phyloP scores from a whole-genome alignment of 2,113 vertebrate genomes.

The Esox niger region DNA sequence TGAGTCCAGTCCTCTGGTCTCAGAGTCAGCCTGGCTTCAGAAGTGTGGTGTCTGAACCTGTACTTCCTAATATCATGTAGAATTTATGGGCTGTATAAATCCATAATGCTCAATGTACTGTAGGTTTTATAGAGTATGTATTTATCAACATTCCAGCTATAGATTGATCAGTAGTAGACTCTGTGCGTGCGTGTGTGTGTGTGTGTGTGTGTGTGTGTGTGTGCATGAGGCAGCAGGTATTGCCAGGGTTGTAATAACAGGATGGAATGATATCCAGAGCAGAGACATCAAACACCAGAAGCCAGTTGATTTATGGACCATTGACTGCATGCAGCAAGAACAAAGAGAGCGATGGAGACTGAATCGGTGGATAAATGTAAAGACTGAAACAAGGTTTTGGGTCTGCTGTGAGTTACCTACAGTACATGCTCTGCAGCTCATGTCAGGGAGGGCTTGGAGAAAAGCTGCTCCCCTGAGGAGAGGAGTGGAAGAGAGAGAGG shows the following conservation, averaged over 20 bases:
- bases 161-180: background rate
- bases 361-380: constrained; percentile 67
- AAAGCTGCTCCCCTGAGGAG: constrained; percentile 64
- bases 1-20: constrained; percentile 39
- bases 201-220: constrained; percentile 11
- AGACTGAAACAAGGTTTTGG: constrained; percentile 46
- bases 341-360: constrained; percentile 58
- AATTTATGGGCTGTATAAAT: background rate
- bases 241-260: constrained; percentile 57
- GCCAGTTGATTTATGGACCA: constrained; percentile 66
- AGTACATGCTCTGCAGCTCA: constrained; percentile 56
- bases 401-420: constrained; percentile 60
- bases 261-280: constrained; percentile 69
- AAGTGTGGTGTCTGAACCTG: constrained; percentile 24
- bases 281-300: constrained; percentile 65
- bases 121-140: background rate
- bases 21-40: constrained; percentile 38
- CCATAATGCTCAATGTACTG: background rate
- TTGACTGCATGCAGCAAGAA: constrained; percentile 59
- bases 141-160: background rate
- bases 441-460: constrained; percentile 64
- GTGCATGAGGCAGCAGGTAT: constrained; percentile 43
- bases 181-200: background rate
- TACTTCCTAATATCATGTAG: background rate
- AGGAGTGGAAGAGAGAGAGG: constrained; percentile 34